Evolutionary conservation across 2,888 invertebrate species (phyloP).

Genomic region (Andrena trimmerana): DNA sequence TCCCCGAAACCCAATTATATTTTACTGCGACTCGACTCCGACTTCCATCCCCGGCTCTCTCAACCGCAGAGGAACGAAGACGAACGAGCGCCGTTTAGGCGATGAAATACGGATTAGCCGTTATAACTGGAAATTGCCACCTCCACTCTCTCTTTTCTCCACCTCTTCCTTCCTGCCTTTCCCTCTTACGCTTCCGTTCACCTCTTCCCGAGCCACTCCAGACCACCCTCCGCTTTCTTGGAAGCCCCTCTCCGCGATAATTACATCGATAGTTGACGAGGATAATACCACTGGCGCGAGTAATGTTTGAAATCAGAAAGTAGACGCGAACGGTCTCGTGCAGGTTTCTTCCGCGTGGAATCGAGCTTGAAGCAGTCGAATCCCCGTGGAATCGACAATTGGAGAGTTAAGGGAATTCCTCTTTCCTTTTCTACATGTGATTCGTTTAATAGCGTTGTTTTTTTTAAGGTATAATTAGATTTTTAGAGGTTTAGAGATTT

Average conservation of each 20-base stretch:
- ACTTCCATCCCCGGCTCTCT: constrained; percentile 80
- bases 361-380: neutral
- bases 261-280: constrained; percentile 45
- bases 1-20: constrained; percentile 85
- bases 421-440: neutral
- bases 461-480: no score
- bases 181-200: constrained; percentile 26
- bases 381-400: neutral
- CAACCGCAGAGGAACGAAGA: constrained; percentile 79
- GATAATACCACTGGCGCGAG: constrained; percentile 37
- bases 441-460: no score
- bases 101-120: constrained; percentile 85
- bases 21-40: constrained; percentile 84
- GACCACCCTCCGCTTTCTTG: constrained; percentile 18
- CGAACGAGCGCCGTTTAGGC: constrained; percentile 81
- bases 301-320: constrained; percentile 41
- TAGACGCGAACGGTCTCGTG: neutral
- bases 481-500: no score
- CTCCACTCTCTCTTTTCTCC: constrained; percentile 58
- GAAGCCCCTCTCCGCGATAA: constrained; percentile 29
- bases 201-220: neutral
- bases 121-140: constrained; percentile 84
- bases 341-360: neutral
- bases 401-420: neutral
- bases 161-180: constrained; percentile 45